These are phyloP conservation scores for Melanostoma mellinum DNA, from an alignment of 2,888 invertebrate species.

Conservation along the genomic window DNA sequence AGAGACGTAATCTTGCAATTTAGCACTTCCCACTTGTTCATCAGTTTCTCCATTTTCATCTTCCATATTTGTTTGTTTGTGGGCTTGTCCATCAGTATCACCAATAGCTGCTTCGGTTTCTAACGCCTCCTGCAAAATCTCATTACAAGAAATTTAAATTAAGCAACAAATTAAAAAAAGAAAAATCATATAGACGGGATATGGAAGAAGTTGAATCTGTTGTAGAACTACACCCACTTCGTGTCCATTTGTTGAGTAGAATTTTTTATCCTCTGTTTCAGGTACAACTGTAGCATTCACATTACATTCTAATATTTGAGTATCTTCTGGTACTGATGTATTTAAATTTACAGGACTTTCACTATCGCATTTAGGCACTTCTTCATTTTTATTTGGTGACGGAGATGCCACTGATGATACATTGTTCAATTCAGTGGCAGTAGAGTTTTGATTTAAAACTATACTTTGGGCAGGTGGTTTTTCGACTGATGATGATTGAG, in stretches of 20 bases:
- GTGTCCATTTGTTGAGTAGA: constrained; percentile 47
- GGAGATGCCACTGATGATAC: not conserved
- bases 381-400: not conserved
- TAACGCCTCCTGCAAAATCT: constrained; percentile 68
- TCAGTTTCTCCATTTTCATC: constrained; percentile 5
- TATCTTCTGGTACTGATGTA: constrained; percentile 46
- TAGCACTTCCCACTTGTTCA: constrained; percentile 43
- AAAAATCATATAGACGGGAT: constrained; percentile 27
- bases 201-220: constrained; percentile 55
- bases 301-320: constrained; percentile 25
- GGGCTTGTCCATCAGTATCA: constrained; percentile 27
- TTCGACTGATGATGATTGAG: not conserved
- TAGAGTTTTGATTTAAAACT: not conserved
- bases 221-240: constrained; percentile 70
- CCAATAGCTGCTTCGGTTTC: constrained; percentile 24
- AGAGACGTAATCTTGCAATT: constrained; percentile 64
- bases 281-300: constrained; percentile 47
- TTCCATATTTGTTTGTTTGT: constrained; percentile 11
- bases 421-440: not conserved
- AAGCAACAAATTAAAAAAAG: constrained; percentile 23
- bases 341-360: constrained; percentile 12
- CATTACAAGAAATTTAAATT: constrained; percentile 58
- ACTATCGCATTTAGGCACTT: constrained; percentile 27
- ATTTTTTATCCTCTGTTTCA: constrained; percentile 35
- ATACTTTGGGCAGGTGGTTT: constrained; percentile 10